Conservation (phyloP, 2,888 invertebrate genomes). For the Drosophila meridionalis region DNA sequence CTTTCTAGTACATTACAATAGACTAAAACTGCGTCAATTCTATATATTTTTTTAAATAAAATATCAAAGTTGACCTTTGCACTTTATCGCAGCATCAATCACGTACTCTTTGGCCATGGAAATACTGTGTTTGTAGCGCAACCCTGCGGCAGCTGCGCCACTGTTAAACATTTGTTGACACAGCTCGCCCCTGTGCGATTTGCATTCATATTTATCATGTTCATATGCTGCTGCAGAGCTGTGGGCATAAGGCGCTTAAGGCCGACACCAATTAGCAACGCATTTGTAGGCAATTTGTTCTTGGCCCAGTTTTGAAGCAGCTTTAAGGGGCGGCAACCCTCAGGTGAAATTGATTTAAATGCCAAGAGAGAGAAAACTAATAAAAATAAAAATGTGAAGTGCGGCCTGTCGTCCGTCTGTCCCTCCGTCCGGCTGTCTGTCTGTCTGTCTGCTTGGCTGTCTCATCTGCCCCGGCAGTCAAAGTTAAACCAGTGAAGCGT, state of each 20-base stretch:
- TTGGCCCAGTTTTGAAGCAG: constrained; percentile 56
- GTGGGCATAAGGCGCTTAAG: constrained; percentile 61
- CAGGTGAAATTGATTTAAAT: constrained; percentile 69
- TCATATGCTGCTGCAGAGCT: constrained; percentile 60
- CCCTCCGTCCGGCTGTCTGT: neutral
- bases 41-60: neutral
- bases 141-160: constrained; percentile 38
- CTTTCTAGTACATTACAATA: neutral
- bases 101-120: neutral
- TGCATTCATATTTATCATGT: constrained; percentile 71
- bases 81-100: neutral
- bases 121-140: constrained; percentile 7
- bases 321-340: constrained; percentile 47
- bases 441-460: neutral
- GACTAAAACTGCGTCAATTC: neutral
- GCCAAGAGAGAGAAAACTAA: constrained; percentile 59
- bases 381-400: constrained; percentile 51
- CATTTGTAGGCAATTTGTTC: constrained; percentile 65
- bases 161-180: constrained; percentile 31
- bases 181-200: constrained; percentile 16
- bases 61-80: neutral
- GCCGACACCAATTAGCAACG: constrained; percentile 69
- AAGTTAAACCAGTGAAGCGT: constrained; percentile 82
- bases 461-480: constrained; percentile 63
- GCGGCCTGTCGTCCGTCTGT: constrained; percentile 15